Base-by-base conservation (phyloP, 2,797 vertebrate genomes). In the Cyprinodon diabolis region DNA sequence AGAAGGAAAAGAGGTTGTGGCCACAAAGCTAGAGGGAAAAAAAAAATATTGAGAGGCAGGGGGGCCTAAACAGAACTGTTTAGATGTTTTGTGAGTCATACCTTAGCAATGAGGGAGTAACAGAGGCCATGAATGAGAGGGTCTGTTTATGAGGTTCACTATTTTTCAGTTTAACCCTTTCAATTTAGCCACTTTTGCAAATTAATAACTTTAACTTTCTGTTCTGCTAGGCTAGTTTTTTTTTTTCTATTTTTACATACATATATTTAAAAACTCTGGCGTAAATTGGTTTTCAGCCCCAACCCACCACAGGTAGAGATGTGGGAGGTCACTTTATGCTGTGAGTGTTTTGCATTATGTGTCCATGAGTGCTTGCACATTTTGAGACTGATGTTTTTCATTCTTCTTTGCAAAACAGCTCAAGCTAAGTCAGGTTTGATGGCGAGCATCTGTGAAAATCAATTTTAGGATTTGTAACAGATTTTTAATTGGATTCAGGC, bases 41-140 rank as follows among this genome's bases (percentile, higher is more conserved):
- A 47, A 45, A 54, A 56, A 69, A 45, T 10, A 45, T 23, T 15
- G 52, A 6, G 19, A 35, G 72, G 52, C 25, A 23, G 11, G 48
- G 8, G 71, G 67, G 56, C 40, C 54, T 63, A 72, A 86, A 82
- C 69, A 72, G 69, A 79, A 68, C 72, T 89, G 81, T 91, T 90
- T 90, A 76, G 89, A 89, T 57, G 25, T 87, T 49, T 80, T 84
- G 82, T 94, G 93, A 94, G 87, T 94, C 92, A 94, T 90, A 76
- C 86, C 85, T 91, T 48, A 89, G 91, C 87, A 94, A 94, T 94
- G 92, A 94, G 90, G 91, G 92, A 94, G 92, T 92, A 87, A 79
- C 76, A 82, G 87, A 84, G 87, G 88, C 87, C 83, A 85, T 92
- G 91, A 93, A 93, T 93, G 93, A 91, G 88, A 83, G 88, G 49